Conservation (phyloP, 1,140 invertebrate species). For the Akabosia matsudoensis region DNA sequence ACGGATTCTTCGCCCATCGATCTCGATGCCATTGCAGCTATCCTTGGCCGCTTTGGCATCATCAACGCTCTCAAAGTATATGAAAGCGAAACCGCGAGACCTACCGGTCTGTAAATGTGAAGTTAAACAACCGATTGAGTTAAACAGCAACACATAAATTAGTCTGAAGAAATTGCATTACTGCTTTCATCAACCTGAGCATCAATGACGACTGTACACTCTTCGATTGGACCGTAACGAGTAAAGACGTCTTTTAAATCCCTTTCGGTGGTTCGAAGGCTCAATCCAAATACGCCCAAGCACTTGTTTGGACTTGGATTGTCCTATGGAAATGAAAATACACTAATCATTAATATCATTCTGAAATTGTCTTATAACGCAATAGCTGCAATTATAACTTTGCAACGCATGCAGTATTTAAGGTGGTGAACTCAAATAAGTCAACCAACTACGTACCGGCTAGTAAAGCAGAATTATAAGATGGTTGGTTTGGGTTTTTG, state of each 20-base stretch:
- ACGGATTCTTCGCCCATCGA: conserved; percentile 85
- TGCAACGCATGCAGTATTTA: too few relatives aligned
- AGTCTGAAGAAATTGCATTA: neutral
- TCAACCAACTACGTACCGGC: conserved; percentile 16
- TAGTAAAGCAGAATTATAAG: neutral
- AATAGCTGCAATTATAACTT: conserved; percentile 13
- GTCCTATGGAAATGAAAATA: conserved; percentile 57
- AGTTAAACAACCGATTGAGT: conserved; percentile 42
- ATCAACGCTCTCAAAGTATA: conserved; percentile 84
- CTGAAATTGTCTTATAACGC: neutral
- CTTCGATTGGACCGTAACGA: conserved; percentile 86
- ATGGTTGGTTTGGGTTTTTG: neutral
- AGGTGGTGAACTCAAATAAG: conserved; percentile 10
- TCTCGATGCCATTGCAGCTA: conserved; percentile 85
- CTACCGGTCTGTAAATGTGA: conserved; percentile 67
- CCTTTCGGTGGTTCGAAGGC: conserved; percentile 85
- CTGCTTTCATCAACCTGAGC: conserved; percentile 65
- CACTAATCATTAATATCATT: neutral
- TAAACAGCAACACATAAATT: neutral
- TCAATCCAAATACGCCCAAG: conserved; percentile 90
- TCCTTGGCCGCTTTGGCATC: conserved; percentile 94
- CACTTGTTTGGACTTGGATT: conserved; percentile 84
- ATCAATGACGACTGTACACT: conserved; percentile 93
- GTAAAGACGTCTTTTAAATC: conserved; percentile 90
- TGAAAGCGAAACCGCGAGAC: conserved; percentile 94